These are phyloP conservation scores for Stegostoma tigrinum DNA, from an alignment of 2,113 vertebrate species.

Conservation along the genomic window DNA sequence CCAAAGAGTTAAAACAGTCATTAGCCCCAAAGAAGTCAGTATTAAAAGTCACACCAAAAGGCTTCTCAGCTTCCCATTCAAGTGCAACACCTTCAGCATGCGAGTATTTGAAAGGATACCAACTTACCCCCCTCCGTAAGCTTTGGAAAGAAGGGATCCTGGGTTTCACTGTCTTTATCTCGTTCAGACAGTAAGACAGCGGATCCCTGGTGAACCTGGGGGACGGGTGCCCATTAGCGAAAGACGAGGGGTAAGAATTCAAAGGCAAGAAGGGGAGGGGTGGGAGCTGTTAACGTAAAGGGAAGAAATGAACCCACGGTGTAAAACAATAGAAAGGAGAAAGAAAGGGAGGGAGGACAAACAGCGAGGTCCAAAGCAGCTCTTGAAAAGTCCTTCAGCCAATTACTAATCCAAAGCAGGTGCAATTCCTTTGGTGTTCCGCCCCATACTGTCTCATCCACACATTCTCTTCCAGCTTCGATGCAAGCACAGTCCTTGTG, in stretches of 20 bases:
- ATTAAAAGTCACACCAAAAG: background rate
- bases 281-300: constrained; percentile 58
- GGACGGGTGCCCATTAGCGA: constrained; percentile 76
- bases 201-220: constrained; percentile 82
- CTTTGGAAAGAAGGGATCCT: constrained; percentile 83
- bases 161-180: constrained; percentile 91
- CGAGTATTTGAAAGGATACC: constrained; percentile 31
- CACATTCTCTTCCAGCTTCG: background rate
- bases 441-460: background rate
- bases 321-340: constrained; percentile 42
- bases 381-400: background rate
- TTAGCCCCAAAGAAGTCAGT: background rate
- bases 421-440: background rate
- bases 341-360: constrained; percentile 51
- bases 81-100: background rate
- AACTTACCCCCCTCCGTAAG: constrained; percentile 80
- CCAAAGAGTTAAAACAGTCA: background rate
- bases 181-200: constrained; percentile 84
- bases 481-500: background rate
- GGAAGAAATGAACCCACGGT: constrained; percentile 50
- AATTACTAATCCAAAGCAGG: background rate
- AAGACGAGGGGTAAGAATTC: constrained; percentile 49
- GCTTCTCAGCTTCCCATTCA: background rate
- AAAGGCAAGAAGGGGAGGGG: constrained; percentile 47
- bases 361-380: constrained; percentile 39